Conservation (phyloP, 2,113 vertebrate genomes). For the Rhinoptilus africanus region DNA sequence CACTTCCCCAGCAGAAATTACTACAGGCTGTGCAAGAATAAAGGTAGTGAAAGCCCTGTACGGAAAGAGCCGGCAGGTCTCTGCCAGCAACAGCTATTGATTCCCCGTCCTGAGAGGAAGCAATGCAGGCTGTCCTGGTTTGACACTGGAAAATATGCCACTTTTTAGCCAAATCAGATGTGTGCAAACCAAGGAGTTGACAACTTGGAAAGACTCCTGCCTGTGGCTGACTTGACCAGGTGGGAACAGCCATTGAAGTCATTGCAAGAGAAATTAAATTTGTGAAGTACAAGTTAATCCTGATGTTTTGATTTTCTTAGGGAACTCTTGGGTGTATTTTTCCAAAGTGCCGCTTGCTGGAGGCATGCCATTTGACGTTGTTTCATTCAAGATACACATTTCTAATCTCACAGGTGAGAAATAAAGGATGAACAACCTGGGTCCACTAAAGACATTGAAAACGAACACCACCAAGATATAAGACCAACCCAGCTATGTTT, state of each 20-base stretch:
- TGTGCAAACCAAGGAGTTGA: not conserved
- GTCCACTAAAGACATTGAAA: not conserved
- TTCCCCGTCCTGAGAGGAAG: not conserved
- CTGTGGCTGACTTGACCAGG: not conserved
- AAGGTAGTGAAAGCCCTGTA: not conserved
- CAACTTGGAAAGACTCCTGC: not conserved
- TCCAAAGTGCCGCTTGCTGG: not conserved
- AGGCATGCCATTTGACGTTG: not conserved
- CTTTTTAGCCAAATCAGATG: not conserved
- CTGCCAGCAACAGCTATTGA: not conserved
- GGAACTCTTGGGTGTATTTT: not conserved
- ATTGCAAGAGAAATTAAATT: not conserved
- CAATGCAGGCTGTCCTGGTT: not conserved
- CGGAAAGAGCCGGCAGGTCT: fast-evolving
- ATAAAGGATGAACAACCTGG: not conserved
- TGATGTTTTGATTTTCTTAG: not conserved
- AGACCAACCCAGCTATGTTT: not conserved
- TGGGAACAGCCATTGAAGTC: not conserved
- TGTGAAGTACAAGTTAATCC: not conserved
- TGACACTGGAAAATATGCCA: not conserved
- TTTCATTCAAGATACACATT: not conserved
- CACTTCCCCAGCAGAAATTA: not conserved
- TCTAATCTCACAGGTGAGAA: not conserved
- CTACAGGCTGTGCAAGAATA: not conserved
- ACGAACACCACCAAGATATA: not conserved